Percentiles rank a stretch among this genome's conserved stretches.
phyloP scores from a whole-genome alignment of 2,888 invertebrate genomes.

The Oscheius sp. region DNA sequence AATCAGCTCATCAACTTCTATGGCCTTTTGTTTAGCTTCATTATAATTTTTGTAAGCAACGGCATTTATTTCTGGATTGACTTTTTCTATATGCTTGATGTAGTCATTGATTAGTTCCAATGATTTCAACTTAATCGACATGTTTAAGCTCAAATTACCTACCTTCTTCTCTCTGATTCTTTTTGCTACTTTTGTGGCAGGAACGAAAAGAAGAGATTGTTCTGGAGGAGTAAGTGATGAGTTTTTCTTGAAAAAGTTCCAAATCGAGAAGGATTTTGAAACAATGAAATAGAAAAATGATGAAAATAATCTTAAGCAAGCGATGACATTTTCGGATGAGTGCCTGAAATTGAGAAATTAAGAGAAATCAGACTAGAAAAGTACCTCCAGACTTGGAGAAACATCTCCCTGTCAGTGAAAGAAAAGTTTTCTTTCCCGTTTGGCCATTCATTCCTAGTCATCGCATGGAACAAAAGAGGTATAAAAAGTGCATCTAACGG shows the following conservation, averaged over 20 bases:
- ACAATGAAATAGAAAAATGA: not conserved
- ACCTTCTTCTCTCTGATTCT: not conserved
- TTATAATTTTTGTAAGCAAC: slow-evolving; percentile 9
- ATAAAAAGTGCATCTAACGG: not conserved
- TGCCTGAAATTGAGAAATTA: not conserved
- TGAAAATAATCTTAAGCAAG: not conserved
- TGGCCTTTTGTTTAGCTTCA: slow-evolving; percentile 1
- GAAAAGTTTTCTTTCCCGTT: not conserved
- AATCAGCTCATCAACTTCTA: not conserved
- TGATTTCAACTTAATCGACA: not conserved
- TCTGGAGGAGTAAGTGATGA: not conserved
- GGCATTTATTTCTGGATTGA: slow-evolving; percentile 6
- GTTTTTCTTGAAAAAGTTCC: slow-evolving; percentile 4
- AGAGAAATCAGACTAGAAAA: not conserved
- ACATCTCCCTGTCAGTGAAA: not conserved
- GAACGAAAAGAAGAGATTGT: not conserved
- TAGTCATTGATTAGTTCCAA: slow-evolving; percentile 8
- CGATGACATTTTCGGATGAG: not conserved
- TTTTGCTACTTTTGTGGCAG: not conserved
- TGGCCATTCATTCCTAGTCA: not conserved
- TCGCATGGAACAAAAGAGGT: not conserved
- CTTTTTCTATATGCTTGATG: slow-evolving; percentile 15
- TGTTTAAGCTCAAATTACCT: not conserved
- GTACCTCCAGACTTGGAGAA: not conserved
- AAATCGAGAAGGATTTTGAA: not conserved